Base-by-base conservation (phyloP, 2,888 invertebrate genomes). In the Allacma fusca region DNA sequence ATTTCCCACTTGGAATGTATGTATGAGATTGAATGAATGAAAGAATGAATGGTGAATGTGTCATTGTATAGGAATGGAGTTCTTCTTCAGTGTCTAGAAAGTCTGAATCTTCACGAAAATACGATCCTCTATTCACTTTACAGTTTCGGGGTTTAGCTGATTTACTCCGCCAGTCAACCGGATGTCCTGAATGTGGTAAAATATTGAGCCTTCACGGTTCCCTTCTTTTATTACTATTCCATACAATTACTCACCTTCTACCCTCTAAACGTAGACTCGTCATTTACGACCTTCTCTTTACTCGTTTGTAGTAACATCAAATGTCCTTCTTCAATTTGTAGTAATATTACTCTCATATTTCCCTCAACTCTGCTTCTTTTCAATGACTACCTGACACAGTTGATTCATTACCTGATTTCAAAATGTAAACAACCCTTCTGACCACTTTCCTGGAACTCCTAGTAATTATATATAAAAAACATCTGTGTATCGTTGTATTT, bases 81-180 rank as follows among this genome's bases (percentile, higher is more conserved):
- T 24, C 50, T 12, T 62, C 62, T 62, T 62, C 62, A 62, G 62
- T 21, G 21, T 62, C 62, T 62, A 62, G 62, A 67, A 64, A 21
- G 40, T 40, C 73, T 28, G 65, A 65, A 34, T 71, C 70, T 76
- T 62, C 64, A 71, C 64, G 76, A 76, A 76, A 77, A 80, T 80
- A 75, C 73, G 80, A 80, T 50, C 78, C 40, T 76, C 72, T 80
- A 26, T 77, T 74, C 75, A 77, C 71, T 78, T 84, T 82, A 75
- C 79, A 84, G 84, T 84, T 84, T 77, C 83, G 84, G 64, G 84
- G 84, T 70, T 80, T 84, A 57, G 84, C 83, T 72, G 83, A 84
- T 75, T 78, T 84, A 28, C 77, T 84, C 28, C 80, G 83, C 59
- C 80, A 81, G 68, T 83, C 84, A 26, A 79, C 83, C 13, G 80